Evolutionary conservation across 2,797 vertebrate species (phyloP), one percentile per base, ranked within the genome.

Genomic region (Parauchenoglanis punctatus): DNA sequence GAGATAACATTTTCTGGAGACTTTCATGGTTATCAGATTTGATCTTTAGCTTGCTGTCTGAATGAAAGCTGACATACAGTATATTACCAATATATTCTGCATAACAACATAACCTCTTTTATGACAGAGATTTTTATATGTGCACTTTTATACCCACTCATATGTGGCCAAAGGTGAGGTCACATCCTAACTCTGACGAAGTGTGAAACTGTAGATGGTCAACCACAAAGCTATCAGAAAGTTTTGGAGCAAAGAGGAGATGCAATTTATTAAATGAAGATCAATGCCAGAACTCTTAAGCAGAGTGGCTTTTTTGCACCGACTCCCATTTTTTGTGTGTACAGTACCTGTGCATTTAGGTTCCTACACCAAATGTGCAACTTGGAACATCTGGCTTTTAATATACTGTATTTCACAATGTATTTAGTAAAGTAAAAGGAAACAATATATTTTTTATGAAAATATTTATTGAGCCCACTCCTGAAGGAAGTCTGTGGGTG

Each of bases 401-500:
- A 67, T 67, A 65, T 13, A 83, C 20, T 65, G 49, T 76, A 75
- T 68, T 70, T 44, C 49, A 78, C 49, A 59, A 35, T 72, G 68
- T 23, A 76, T 78, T 80, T 25, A 80, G 54, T 59, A 59, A 78
- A 78, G 54, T 56, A 61, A 73, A n/a, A 82, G 65, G 80, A 87
- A 87, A 81, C 78, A 25, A 58, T 78, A 83, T 63, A 73, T 40
- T 76, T 65, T 75, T 87, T 28, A 54, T 83, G 58, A 83, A 83
- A 75, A 83, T 83, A 83, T 87, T 83, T 83, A 65, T 68, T 77
- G 61, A 80, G 35, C 52, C 7, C 61, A 87, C 18, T 78, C 80
- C 61, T 58, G 15, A 15, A 77, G 61, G 75, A 84, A 85, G 84
- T 87, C 87, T 91, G 91, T 56, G 84, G 67, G 44, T 85, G 76